Evolutionary conservation across 2,888 invertebrate genomes (phyloP).

Genomic region (Oscheius myriophilus): DNA sequence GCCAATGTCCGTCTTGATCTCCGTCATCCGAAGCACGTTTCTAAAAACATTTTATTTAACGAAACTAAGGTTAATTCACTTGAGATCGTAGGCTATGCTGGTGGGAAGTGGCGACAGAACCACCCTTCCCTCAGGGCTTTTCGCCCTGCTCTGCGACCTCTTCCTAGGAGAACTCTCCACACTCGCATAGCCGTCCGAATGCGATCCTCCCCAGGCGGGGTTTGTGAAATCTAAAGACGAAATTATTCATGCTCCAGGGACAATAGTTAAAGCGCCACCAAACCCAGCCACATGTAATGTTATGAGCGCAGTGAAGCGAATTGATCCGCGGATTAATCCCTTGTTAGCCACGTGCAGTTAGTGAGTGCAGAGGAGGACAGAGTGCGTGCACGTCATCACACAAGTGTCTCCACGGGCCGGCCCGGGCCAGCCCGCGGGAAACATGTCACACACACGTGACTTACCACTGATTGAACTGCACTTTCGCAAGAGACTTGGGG

Average conservation of each 20-base stretch:
- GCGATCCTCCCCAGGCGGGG: conserved; percentile 41
- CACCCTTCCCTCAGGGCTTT: conserved; percentile 51
- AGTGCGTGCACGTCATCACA: no score
- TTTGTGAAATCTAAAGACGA: conserved; percentile 46
- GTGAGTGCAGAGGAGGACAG: no score
- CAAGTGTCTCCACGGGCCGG: no score
- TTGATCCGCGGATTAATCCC: background rate
- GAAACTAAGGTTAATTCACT: conserved; percentile 65
- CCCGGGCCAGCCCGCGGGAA: no score
- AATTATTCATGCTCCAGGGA: background rate
- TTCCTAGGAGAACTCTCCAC: conserved; percentile 51
- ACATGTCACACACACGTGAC: conserved; percentile 23
- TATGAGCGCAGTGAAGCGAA: background rate
- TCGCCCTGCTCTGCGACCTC: conserved; percentile 43
- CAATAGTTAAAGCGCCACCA: background rate
- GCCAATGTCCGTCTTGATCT: conserved; percentile 97
- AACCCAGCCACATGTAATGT: background rate
- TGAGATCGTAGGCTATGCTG: conserved; percentile 73
- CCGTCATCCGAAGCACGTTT: conserved; percentile 81
- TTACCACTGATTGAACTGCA: conserved; percentile 30
- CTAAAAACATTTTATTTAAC: conserved; percentile 42
- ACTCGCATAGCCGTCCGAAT: conserved; percentile 44
- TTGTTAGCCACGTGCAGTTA: no score
- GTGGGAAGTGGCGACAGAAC: conserved; percentile 72
- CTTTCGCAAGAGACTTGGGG: conserved; percentile 8